Evolutionary conservation across 2,888 invertebrate genomes (phyloP).

Genomic region (Allophyes oxyacanthae): DNA sequence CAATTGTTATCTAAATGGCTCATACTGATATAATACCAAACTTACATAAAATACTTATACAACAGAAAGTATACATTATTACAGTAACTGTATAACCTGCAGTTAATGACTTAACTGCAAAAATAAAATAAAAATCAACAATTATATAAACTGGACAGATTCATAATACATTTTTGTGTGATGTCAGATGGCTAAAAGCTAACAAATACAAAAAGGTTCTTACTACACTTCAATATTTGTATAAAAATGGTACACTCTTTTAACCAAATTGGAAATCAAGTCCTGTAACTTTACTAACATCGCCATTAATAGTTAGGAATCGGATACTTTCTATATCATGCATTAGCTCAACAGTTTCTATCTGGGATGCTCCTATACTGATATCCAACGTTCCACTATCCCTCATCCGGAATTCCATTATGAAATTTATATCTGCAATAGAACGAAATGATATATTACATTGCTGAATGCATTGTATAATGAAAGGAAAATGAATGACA

Average conservation of each 20-base stretch:
- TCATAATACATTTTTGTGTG: slow-evolving; percentile 37
- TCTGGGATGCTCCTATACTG: slow-evolving; percentile 52
- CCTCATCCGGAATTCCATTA: slow-evolving; percentile 54
- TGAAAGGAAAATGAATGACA: too few relatives aligned
- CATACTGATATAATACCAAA: slow-evolving; percentile 20
- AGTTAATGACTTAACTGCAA: too few relatives aligned
- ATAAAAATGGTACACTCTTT: not conserved
- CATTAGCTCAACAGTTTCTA: slow-evolving; percentile 60
- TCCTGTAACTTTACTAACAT: slow-evolving; percentile 65
- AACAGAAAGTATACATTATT: slow-evolving; percentile 9
- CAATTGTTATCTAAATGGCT: slow-evolving; percentile 19
- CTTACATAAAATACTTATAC: slow-evolving; percentile 24
- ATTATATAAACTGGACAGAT: slow-evolving; percentile 40
- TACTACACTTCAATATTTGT: slow-evolving; percentile 1
- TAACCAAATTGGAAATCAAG: slow-evolving; percentile 66
- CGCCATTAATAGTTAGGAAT: slow-evolving; percentile 69
- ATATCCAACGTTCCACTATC: slow-evolving; percentile 50
- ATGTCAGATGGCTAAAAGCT: slow-evolving; percentile 15
- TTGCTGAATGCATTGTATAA: too few relatives aligned
- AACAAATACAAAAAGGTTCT: slow-evolving; percentile 9
- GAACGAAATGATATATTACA: too few relatives aligned
- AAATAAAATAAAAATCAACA: slow-evolving; percentile 13
- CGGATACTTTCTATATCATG: slow-evolving; percentile 68
- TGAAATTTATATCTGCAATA: slow-evolving; percentile 63
- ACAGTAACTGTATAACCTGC: not conserved